These are phyloP conservation scores for Artemia sp. DNA, from an alignment of 2,888 invertebrate genomes.

Conservation along the genomic window DNA sequence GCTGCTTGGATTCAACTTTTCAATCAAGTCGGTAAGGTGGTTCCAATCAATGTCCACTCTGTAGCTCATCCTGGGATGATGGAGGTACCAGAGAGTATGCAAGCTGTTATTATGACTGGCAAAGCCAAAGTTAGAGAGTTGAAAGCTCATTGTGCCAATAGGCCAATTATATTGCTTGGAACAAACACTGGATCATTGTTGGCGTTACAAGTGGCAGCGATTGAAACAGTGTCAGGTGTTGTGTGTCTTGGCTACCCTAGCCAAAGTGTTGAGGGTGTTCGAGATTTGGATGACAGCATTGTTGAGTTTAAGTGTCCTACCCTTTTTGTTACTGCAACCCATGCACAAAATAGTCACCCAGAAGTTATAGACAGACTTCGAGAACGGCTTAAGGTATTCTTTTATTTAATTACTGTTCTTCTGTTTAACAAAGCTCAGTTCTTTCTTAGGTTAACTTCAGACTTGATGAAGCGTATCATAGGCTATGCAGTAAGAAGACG, in stretches of 20 bases:
- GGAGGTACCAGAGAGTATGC: conserved; percentile 37
- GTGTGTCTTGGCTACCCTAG: conserved; percentile 61
- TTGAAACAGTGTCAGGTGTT: conserved; percentile 52
- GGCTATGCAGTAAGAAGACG: too few species aligned
- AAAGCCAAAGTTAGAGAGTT: conserved; percentile 53
- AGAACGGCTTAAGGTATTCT: conserved; percentile 33
- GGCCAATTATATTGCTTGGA: conserved; percentile 39
- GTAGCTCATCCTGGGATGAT: conserved; percentile 25
- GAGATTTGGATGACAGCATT: conserved; percentile 55
- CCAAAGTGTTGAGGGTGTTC: conserved; percentile 49
- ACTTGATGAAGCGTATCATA: too few species aligned
- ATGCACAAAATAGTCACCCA: conserved; percentile 39
- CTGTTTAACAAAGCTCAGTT: too few species aligned
- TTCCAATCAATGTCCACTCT: conserved; percentile 42
- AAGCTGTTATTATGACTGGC: conserved; percentile 38
- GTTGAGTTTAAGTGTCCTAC: conserved; percentile 53
- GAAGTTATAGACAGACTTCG: background rate
- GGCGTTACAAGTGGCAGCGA: conserved; percentile 43
- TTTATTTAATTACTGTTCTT: conserved; percentile 17
- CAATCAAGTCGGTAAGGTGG: conserved; percentile 45
- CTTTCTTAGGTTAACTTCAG: too few species aligned
- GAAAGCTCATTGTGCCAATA: conserved; percentile 45
- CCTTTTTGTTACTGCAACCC: conserved; percentile 60
- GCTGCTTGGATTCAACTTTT: conserved; percentile 22
- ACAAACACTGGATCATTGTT: conserved; percentile 28